Evolutionary conservation across 30 jellyfish, hydroid and myxozoan species (phyloP).

Genomic region (Aurelia sp.): DNA sequence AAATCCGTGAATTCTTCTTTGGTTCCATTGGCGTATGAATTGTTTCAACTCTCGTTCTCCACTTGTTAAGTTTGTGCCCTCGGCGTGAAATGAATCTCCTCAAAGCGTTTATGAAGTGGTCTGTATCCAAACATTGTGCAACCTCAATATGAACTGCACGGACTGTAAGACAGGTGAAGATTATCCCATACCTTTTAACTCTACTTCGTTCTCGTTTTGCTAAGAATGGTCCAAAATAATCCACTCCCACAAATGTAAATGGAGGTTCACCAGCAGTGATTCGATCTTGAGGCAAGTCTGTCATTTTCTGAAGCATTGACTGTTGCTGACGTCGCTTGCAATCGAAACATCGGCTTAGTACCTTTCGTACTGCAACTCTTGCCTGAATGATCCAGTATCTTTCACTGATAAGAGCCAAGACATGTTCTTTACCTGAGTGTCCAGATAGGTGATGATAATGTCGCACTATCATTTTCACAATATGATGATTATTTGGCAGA

Average conservation of each 20-base stretch:
- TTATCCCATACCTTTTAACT: constrained; percentile 52
- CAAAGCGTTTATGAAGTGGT: constrained; percentile 32
- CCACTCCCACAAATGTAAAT: too few relatives aligned
- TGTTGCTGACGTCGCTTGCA: constrained; percentile 19
- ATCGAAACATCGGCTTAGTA: constrained; percentile 24
- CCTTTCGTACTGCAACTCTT: constrained; percentile 12
- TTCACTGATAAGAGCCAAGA: constrained; percentile 36
- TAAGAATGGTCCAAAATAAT: constrained; percentile 70
- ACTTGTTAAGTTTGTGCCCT: too few relatives aligned
- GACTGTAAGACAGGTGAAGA: constrained; percentile 50
- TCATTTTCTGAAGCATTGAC: constrained; percentile 41
- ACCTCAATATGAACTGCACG: constrained; percentile 77
- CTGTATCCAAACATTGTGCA: constrained; percentile 45
- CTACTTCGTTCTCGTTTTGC: constrained; percentile 40
- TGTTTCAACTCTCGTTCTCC: too few relatives aligned
- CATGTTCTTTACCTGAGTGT: constrained; percentile 51
- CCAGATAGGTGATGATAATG: constrained; percentile 39
- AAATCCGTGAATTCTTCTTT: not conserved
- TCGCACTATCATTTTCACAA: constrained; percentile 28
- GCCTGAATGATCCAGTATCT: constrained; percentile 55
- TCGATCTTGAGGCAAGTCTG: constrained; percentile 65
- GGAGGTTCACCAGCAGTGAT: constrained; percentile 55
- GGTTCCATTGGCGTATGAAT: constrained; percentile 57
- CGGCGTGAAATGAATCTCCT: constrained; percentile 60
- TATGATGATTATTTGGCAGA: constrained; percentile 57